These are phyloP conservation scores for Bombus haemorrhoidalis DNA, from an alignment of 1,140 invertebrate species.

Conservation along the genomic window DNA sequence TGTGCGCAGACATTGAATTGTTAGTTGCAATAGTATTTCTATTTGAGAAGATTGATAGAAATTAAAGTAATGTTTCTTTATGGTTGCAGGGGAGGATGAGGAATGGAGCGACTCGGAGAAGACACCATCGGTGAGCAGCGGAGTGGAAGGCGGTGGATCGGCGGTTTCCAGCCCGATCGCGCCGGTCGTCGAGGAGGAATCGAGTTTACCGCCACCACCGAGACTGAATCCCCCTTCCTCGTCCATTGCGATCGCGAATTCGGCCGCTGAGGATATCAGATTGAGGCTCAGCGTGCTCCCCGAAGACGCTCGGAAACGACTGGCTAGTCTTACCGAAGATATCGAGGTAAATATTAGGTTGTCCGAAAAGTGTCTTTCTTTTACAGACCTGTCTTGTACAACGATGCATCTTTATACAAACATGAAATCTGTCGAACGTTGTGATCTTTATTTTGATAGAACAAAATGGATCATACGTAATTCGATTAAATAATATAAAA, in stretches of 20 bases:
- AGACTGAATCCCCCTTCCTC: slow-evolving; percentile 67
- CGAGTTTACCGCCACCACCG: slow-evolving; percentile 73
- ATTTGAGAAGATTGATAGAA: too few species aligned
- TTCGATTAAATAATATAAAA: too few species aligned
- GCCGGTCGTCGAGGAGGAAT: slow-evolving; percentile 73
- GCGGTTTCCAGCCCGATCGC: slow-evolving; percentile 78
- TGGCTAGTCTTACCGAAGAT: slow-evolving; percentile 76
- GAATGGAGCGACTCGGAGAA: slow-evolving; percentile 82
- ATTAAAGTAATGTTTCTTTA: neutral
- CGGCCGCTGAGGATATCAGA: slow-evolving; percentile 75
- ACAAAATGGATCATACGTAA: too few species aligned
- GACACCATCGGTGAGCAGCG: slow-evolving; percentile 81
- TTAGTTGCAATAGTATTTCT: neutral
- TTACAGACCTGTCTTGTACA: too few species aligned
- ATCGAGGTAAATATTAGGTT: slow-evolving; percentile 69
- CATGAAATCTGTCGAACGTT: too few species aligned
- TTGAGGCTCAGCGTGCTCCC: slow-evolving; percentile 75
- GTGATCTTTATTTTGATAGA: too few species aligned
- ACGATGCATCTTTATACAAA: too few species aligned
- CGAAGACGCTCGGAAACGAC: slow-evolving; percentile 78
- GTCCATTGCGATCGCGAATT: slow-evolving; percentile 56
- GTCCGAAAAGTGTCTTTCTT: too few species aligned
- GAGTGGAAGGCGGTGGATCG: slow-evolving; percentile 79
- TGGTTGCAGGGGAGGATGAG: slow-evolving; percentile 81
- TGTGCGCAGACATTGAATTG: neutral